These are phyloP conservation scores for Heterodera schachtii DNA, from an alignment of 1,140 invertebrate genomes.

Conservation along the genomic window DNA sequence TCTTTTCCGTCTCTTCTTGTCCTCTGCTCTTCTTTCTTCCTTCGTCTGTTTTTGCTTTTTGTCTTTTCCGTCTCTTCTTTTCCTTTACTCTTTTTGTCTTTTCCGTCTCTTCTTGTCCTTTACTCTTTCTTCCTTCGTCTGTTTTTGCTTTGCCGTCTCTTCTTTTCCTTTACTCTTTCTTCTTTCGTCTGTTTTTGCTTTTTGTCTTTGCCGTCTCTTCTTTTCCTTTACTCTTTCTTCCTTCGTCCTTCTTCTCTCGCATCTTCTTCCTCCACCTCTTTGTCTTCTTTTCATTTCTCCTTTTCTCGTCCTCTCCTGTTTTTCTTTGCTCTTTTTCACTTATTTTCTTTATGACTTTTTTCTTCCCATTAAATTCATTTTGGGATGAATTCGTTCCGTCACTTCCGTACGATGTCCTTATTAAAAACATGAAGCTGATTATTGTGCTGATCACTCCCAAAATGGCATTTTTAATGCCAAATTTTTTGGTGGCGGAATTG, in stretches of 20 bases:
- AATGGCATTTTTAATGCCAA: neutral
- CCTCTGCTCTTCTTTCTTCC: neutral
- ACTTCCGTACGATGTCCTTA: neutral
- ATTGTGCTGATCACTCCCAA: neutral
- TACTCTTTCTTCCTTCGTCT: no score
- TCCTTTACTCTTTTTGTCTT: neutral
- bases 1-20: neutral
- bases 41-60: neutral
- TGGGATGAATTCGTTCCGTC: neutral
- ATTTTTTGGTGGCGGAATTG: slow-evolving; percentile 32
- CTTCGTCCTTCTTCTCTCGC: neutral
- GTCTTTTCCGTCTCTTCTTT: neutral
- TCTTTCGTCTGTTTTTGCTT: no score
- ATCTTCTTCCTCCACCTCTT: neutral
- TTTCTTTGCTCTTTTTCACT: neutral
- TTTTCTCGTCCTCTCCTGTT: neutral
- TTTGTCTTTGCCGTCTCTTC: neutral
- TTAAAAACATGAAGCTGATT: neutral
- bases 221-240: neutral
- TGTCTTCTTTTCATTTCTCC: neutral
- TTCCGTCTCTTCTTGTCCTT: neutral
- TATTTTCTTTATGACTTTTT: neutral
- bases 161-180: neutral
- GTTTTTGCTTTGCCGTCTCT: neutral
- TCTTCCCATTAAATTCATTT: neutral